These are phyloP conservation scores for Corythucha ciliata DNA, from an alignment of 2,888 invertebrate genomes.

Conservation along the genomic window DNA sequence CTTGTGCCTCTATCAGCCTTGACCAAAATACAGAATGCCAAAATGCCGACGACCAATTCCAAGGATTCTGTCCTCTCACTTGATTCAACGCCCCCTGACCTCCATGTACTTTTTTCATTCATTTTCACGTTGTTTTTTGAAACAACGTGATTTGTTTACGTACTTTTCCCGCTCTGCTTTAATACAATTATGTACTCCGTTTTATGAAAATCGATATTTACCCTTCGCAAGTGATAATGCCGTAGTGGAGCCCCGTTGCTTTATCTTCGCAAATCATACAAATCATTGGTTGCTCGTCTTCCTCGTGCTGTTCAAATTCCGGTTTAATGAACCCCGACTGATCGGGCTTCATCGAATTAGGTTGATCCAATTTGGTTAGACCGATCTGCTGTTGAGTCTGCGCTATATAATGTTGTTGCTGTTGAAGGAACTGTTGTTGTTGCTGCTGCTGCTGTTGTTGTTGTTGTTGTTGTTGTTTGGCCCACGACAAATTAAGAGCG, in stretches of 20 bases:
- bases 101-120: conserved; percentile 6
- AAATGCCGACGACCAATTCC: conserved; percentile 12
- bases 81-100: neutral
- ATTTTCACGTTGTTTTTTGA: too few relatives aligned
- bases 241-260: conserved; percentile 95
- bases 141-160: too few relatives aligned
- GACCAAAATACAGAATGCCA: conserved; percentile 33
- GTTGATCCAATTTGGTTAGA: too few relatives aligned
- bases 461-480: conserved; percentile 22
- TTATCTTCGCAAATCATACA: conserved; percentile 99
- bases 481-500: conserved; percentile 57
- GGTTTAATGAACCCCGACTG: too few relatives aligned
- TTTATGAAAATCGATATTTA: conserved; percentile 41
- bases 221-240: conserved; percentile 98
- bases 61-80: neutral
- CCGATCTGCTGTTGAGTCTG: too few relatives aligned
- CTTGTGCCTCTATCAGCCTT: conserved; percentile 28
- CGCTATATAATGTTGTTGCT: conserved; percentile 23
- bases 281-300: conserved; percentile 88
- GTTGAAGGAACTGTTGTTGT: conserved; percentile 41
- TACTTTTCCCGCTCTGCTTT: too few relatives aligned
- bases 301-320: conserved; percentile 47
- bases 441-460: conserved; percentile 61
- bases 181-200: neutral
- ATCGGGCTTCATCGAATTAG: too few relatives aligned